Base-by-base conservation (phyloP, 2,888 invertebrate genomes). In the Melanargia galathea region DNA sequence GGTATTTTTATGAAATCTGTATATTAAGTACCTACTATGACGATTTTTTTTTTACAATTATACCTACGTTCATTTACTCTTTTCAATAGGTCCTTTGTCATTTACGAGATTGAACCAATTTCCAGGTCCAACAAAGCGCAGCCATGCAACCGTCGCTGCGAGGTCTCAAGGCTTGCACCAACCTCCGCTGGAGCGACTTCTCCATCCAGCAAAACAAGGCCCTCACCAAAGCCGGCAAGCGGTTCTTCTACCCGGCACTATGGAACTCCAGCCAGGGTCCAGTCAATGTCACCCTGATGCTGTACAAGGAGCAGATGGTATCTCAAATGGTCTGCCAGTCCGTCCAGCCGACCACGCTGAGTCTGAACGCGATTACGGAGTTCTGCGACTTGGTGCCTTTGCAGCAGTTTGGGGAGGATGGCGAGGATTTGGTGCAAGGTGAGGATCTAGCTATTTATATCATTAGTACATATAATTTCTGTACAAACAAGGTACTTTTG, bases 311-410 rank as follows among this genome's bases (percentile, higher is more conserved):
- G 71, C 93, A 94, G 70, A 90, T 93, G 83, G 92, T 92, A 0
- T 93, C 92, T 16, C 94, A 93, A 68, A 81, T 94, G 69, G 92
- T 94, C 7, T 93, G 93, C 78, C 95, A 93, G 64, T 92, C 92
- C 8, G 92, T 93, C 6, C 93, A 93, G 43, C 89, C 94, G 33
- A 93, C 93, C 68, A 93, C 94, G 43, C 91, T 94, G 76, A 94
- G 93, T 73, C 85, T 96, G 67, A 93, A 93, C 71, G 95, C 96
- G 7, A 93, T 96, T 35, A 95, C 95, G 7, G 96, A 96, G 88
- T 96, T 96, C 83, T 95, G 95, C 76, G 96, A 96, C 78, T 83
- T 95, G 72, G 94, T 96, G 59, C 95, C 96, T 22, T 87, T 93
- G 66, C 93, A 94, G 73, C 94, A 94, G 78, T 92, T 95, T 71